Base-by-base conservation (phyloP, 2,113 vertebrate genomes). In the Anoplopoma fimbria region DNA sequence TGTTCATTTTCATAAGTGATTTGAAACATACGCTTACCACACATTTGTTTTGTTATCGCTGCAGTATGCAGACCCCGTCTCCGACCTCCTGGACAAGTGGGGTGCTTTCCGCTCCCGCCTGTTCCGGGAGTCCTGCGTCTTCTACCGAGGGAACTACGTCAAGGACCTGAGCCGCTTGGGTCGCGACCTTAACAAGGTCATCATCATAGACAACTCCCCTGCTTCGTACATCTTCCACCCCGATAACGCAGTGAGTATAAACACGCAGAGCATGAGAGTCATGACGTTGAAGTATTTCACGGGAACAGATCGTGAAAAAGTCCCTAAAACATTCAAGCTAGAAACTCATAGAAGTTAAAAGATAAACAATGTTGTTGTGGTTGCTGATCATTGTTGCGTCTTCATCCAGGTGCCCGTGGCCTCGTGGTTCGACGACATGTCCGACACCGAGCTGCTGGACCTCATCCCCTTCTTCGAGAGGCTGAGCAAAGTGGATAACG, bases 371-470 rank as follows among this genome's bases (percentile, higher is more conserved):
- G n/a, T n/a, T n/a, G n/a, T n/a, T n/a, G n/a, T 67, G 21, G 6
- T 36, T 29, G 49, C 42, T 78, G 23, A 75, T 7, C 1, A 1
- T 58, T 25, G n/a, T n/a, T 63, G 0, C 23, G n/a, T 53, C 72
- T 38, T n/a, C 12, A 0, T 10, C 2, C 87, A 99, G 98, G 98
- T 99, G n/a, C 98, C 98, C 0, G 98, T 99, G 84, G 97, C 96
- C 31, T 99, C 98, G 0, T 99, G 98, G 98, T 99, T 99, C 4
- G 98, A 99, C 67, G 98, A 99, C 95, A 99, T 99, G 98, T 95
- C 96, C 0, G 98, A 99, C 95, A 99, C 97, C 0, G 98, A 99
- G 91, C 96, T 99, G 79, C 95, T 98, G 42, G 98, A 99, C 80
- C 96, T 99, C 82, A 95, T 99, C 88, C 98, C 98, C 1, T 99